phyloP scores from a whole-genome alignment of 2,113 vertebrate species.

The Pterocles orientalis region DNA sequence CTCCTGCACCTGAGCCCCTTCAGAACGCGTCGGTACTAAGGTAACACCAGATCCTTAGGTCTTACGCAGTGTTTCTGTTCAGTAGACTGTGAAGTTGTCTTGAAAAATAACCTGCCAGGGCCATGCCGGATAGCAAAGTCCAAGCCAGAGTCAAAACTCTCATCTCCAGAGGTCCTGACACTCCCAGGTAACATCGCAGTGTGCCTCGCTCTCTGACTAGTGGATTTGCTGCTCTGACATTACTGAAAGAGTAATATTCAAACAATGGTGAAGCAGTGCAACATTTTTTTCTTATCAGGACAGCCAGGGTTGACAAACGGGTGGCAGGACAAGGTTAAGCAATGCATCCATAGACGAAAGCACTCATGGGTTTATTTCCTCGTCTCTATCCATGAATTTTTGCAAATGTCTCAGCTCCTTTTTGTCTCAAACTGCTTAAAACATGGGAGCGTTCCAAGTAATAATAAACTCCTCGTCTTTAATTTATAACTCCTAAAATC shows the following conservation, averaged over 20 bases:
- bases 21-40: not conserved
- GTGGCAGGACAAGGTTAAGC: slow-evolving; percentile 2
- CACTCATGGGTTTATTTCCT: not conserved
- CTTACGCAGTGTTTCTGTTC: not conserved
- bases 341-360: not conserved
- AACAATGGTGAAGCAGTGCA: slow-evolving; percentile 32
- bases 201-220: not conserved
- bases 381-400: not conserved
- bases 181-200: not conserved
- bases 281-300: not conserved
- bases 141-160: not conserved
- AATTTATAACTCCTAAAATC: slow-evolving; percentile 44
- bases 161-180: not conserved
- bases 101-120: not conserved
- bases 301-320: not conserved
- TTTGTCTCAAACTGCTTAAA: slow-evolving; percentile 19
- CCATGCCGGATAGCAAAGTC: not conserved
- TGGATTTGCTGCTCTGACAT: slow-evolving; percentile 32
- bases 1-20: not conserved
- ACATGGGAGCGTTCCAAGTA: not conserved
- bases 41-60: not conserved
- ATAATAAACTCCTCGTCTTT: slow-evolving; percentile 47
- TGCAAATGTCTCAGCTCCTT: not conserved
- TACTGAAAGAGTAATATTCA: slow-evolving; percentile 26
- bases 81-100: not conserved